Evolutionary conservation across 1,140 invertebrate genomes (phyloP).

Genomic region (Littorina saxatilis): DNA sequence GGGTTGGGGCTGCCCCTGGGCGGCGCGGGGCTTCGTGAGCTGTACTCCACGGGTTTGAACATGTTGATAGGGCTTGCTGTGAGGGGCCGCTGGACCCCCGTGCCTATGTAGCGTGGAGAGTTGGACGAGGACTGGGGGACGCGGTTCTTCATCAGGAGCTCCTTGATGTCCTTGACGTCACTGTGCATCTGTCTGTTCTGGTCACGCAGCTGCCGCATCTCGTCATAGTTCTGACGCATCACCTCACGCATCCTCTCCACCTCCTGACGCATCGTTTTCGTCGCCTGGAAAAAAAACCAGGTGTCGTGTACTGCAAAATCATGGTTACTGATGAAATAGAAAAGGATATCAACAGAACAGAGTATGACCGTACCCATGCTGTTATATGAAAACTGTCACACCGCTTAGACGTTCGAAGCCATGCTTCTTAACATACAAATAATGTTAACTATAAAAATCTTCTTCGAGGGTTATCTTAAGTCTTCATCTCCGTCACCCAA

Average conservation of each 20-base stretch:
- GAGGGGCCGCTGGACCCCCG: constrained; percentile 10
- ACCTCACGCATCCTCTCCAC: constrained; percentile 68
- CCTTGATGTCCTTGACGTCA: constrained; percentile 65
- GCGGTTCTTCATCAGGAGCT: constrained; percentile 50
- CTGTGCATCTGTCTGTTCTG: constrained; percentile 64
- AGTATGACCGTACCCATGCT: too few species aligned
- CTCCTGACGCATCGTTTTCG: constrained; percentile 64
- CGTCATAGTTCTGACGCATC: constrained; percentile 67
- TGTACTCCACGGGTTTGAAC: constrained; percentile 8
- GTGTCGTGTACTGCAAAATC: too few species aligned
- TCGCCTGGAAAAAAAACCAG: constrained; percentile 34
- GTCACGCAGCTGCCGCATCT: constrained; percentile 63
- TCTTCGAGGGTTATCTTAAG: too few species aligned
- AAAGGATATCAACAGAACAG: too few species aligned
- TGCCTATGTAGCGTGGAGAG: not conserved
- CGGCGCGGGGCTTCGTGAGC: not conserved
- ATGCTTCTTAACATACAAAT: too few species aligned
- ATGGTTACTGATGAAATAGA: too few species aligned
- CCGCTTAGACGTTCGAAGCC: too few species aligned
- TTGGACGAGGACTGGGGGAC: not conserved
- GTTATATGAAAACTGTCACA: too few species aligned
- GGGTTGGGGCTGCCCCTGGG: not conserved
- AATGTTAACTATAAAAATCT: too few species aligned
- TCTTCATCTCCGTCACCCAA: too few species aligned
- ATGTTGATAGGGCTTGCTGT: constrained; percentile 15